Evolutionary conservation across 2,888 invertebrate species (phyloP).

Genomic region (Aleiodes leptofemur): DNA sequence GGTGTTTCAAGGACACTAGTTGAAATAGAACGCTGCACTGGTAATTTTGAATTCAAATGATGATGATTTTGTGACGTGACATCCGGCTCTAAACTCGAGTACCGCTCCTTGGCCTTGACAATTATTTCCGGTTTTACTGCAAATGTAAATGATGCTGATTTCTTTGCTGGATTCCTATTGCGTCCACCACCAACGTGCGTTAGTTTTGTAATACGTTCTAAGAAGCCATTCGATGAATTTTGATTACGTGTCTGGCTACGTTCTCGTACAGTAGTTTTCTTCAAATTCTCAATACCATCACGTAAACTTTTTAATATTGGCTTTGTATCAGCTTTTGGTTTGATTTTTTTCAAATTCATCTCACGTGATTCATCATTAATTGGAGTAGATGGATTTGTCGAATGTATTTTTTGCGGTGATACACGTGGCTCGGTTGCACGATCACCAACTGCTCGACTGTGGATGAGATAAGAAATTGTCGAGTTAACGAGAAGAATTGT

Average conservation of each 20-base stretch:
- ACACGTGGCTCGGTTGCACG: conserved; percentile 73
- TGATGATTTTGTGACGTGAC: conserved; percentile 62
- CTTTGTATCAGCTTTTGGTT: conserved; percentile 70
- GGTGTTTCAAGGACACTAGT: conserved; percentile 71
- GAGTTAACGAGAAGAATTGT: not conserved
- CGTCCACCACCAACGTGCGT: conserved; percentile 64
- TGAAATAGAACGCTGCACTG: conserved; percentile 71
- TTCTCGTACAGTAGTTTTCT: conserved; percentile 66
- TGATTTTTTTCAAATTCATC: conserved; percentile 72
- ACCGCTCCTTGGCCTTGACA: conserved; percentile 70
- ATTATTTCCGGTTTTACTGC: conserved; percentile 71
- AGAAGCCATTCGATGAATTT: conserved; percentile 65
- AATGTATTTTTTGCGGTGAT: conserved; percentile 68
- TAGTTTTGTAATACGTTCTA: conserved; percentile 70
- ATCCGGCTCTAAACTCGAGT: conserved; percentile 72
- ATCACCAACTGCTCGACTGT: conserved; percentile 71
- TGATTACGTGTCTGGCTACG: conserved; percentile 59
- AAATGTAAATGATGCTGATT: conserved; percentile 75
- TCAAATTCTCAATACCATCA: conserved; percentile 70
- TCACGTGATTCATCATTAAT: conserved; percentile 66
- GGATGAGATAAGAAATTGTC: conserved; percentile 27
- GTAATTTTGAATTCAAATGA: conserved; percentile 61
- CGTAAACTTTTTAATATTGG: conserved; percentile 71
- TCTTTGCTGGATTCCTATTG: conserved; percentile 71
- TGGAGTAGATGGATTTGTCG: conserved; percentile 49